Percentiles rank a stretch among this genome's conserved stretches.
These are phyloP conservation scores for Porites lobata DNA, from an alignment of 92 coral and sea anemone genomes.

Conservation along the genomic window DNA sequence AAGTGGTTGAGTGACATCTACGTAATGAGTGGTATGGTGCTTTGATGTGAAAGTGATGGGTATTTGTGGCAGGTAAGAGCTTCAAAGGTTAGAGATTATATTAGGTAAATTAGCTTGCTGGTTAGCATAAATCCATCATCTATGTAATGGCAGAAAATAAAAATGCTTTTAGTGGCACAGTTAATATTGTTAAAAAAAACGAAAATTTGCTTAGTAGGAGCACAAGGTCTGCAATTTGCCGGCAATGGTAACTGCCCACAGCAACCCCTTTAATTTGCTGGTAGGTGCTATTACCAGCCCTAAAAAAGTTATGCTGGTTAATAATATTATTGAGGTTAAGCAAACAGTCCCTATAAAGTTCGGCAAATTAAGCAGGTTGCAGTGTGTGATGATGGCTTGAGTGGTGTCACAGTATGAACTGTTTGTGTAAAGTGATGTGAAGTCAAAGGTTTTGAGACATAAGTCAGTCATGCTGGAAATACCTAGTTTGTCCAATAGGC, in stretches of 20 bases:
- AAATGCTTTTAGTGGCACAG: neutral
- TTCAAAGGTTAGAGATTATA: neutral
- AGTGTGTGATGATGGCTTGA: slow-evolving; percentile 53
- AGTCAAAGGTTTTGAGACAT: slow-evolving; percentile 41
- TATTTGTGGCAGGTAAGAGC: neutral
- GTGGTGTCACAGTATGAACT: slow-evolving; percentile 34
- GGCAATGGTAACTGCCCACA: slow-evolving; percentile 65
- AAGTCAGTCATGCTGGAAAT: slow-evolving; percentile 28
- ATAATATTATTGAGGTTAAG: slow-evolving; percentile 54
- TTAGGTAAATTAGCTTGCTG: too few relatives aligned
- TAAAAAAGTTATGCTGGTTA: slow-evolving; percentile 30
- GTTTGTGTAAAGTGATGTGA: slow-evolving; percentile 58
- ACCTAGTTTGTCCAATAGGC: neutral
- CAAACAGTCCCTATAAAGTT: slow-evolving; percentile 39
- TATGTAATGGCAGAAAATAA: neutral
- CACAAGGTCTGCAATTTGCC: slow-evolving; percentile 61
- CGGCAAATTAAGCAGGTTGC: slow-evolving; percentile 58
- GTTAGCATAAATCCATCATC: slow-evolving; percentile 3
- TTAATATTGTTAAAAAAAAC: slow-evolving; percentile 26
- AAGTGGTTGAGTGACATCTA: neutral
- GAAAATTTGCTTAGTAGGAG: slow-evolving; percentile 44
- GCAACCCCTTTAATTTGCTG: slow-evolving; percentile 60
- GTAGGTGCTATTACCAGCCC: slow-evolving; percentile 12
- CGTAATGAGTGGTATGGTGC: neutral
- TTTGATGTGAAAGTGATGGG: slow-evolving; percentile 1